phyloP scores from a whole-genome alignment of 2,888 invertebrate genomes.

The Copidosoma aretas region DNA sequence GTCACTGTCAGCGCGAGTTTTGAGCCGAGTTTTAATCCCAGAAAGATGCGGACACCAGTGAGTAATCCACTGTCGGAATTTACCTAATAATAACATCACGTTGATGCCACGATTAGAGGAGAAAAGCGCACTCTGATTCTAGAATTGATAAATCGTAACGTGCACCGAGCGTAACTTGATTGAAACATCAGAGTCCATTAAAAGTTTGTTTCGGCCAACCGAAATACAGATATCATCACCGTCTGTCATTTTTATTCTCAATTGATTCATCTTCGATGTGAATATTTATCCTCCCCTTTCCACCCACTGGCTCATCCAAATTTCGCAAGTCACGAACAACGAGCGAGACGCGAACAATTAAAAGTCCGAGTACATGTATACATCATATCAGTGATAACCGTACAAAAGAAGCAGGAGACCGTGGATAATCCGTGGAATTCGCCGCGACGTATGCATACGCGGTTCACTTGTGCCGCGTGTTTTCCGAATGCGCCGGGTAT shows the following conservation, averaged over 20 bases:
- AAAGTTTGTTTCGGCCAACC: not conserved
- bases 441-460: not conserved
- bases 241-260: too few relatives aligned
- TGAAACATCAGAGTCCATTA: not conserved
- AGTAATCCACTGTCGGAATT: not conserved
- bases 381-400: not conserved
- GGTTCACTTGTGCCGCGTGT: constrained; percentile 16
- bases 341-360: constrained; percentile 35
- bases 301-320: not conserved
- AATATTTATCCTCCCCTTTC: not conserved
- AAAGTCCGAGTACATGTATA: not conserved
- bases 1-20: not conserved
- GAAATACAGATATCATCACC: too few relatives aligned
- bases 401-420: not conserved
- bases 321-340: constrained; percentile 14
- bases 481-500: constrained; percentile 32
- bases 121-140: not conserved
- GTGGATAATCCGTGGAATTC: constrained; percentile 19
- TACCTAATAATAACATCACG: not conserved
- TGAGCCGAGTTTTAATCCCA: not conserved
- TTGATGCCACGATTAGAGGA: not conserved
- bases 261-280: not conserved
- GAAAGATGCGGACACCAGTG: not conserved
- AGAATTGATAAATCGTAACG: not conserved
- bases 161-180: not conserved